Conservation (phyloP, 64 coral and sea anemone genomes). For the Actinia equina region DNA sequence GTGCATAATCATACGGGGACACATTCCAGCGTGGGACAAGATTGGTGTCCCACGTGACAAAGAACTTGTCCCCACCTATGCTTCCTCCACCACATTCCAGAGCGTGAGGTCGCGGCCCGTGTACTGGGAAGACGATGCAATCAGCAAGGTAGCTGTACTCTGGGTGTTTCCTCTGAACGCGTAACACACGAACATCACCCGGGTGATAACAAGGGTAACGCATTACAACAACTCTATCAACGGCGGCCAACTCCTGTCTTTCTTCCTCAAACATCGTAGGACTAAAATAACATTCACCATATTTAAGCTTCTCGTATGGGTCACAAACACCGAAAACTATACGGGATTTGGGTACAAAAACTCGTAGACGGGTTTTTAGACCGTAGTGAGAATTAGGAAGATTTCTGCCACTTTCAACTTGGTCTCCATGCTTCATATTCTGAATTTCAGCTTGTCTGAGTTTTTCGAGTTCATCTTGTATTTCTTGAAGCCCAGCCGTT, state of each 20-base stretch:
- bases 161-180: conserved; percentile 5
- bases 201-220: conserved; percentile 64
- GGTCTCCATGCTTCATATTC: conserved; percentile 2
- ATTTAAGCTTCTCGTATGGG: conserved; percentile 45
- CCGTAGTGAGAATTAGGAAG: background rate
- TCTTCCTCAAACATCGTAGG: conserved; percentile 44
- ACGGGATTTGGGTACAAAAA: conserved; percentile 72
- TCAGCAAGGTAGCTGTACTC: conserved; percentile 41
- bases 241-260: conserved; percentile 17
- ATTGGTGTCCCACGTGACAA: conserved; percentile 69
- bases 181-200: conserved; percentile 68
- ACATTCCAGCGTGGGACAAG: conserved; percentile 42
- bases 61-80: conserved; percentile 59
- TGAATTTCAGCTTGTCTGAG: conserved; percentile 11
- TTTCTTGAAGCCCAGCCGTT: background rate
- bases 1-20: conserved; percentile 38
- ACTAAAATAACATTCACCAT: conserved; percentile 72
- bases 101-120: conserved; percentile 33
- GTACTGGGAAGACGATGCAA: conserved; percentile 63
- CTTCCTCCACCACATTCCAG: conserved; percentile 28
- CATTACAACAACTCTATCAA: conserved; percentile 38
- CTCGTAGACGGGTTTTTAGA: conserved; percentile 33
- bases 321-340: conserved; percentile 76
- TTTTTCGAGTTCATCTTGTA: background rate
- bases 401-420: background rate